Evolutionary conservation across 2,888 invertebrate genomes (phyloP).

Genomic region (Spialia ferax): DNA sequence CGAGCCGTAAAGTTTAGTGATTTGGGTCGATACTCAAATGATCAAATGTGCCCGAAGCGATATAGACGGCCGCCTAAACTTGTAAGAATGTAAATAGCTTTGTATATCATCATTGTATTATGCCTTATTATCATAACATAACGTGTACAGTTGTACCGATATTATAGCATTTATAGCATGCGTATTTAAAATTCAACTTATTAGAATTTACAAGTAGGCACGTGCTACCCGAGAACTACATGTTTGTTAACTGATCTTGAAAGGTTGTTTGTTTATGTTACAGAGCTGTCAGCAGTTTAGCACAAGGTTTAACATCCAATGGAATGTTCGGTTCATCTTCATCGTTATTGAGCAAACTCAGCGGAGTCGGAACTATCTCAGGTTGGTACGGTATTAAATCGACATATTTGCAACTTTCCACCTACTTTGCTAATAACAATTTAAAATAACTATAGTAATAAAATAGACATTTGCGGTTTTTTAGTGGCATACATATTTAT

Average conservation of each 20-base stretch:
- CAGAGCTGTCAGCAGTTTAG: constrained; percentile 85
- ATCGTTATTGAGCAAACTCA: constrained; percentile 85
- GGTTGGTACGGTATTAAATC: constrained; percentile 65
- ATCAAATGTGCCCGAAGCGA: constrained; percentile 24
- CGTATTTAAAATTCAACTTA: constrained; percentile 51
- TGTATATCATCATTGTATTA: constrained; percentile 60
- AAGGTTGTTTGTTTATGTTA: constrained; percentile 61
- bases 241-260: constrained; percentile 43
- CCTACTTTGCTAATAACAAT: too few species aligned
- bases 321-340: constrained; percentile 92
- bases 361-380: constrained; percentile 83
- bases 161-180: constrained; percentile 61
- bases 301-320: constrained; percentile 88
- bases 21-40: constrained; percentile 25
- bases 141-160: constrained; percentile 64
- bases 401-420: constrained; percentile 45
- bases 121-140: constrained; percentile 49
- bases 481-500: too few species aligned
- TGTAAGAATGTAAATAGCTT: constrained; percentile 68
- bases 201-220: constrained; percentile 47
- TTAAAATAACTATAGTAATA: too few species aligned
- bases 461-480: too few species aligned
- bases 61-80: constrained; percentile 9
- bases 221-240: constrained; percentile 33
- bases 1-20: background rate